Percentiles rank a stretch among this genome's conserved stretches.
Evolutionary conservation across 2,113 vertebrate genomes (phyloP).

Genomic region (Mohoua ochrocephala): DNA sequence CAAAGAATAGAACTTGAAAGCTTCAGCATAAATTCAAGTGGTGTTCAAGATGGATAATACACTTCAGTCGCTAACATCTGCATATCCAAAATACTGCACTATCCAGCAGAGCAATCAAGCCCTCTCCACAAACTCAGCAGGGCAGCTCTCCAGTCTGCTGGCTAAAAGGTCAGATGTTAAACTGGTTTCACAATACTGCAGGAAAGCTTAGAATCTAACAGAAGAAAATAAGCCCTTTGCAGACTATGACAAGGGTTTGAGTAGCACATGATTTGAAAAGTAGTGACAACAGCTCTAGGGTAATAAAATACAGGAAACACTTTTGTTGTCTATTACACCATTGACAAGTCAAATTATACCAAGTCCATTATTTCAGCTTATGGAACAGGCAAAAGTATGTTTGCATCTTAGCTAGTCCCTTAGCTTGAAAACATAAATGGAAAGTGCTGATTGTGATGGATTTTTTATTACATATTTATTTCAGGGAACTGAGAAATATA

Average conservation of each 20-base stretch:
- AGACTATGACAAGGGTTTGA: not conserved
- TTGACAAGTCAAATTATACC: not conserved
- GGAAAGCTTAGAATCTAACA: not conserved
- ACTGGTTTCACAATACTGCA: not conserved
- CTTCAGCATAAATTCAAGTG: constrained; percentile 13
- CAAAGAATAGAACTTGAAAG: constrained; percentile 7
- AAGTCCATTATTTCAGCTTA: not conserved
- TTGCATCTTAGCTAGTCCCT: not conserved
- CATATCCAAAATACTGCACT: constrained; percentile 24
- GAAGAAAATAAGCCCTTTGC: not conserved
- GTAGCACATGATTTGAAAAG: not conserved
- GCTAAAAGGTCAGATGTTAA: constrained; percentile 35
- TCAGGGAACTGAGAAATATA: not conserved
- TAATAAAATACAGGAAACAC: not conserved
- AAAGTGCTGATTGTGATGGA: not conserved
- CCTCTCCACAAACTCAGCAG: not conserved
- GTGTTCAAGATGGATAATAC: constrained; percentile 1
- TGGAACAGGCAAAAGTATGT: not conserved
- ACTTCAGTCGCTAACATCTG: not conserved
- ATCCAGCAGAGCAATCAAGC: not conserved
- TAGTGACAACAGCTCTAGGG: not conserved
- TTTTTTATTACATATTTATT: constrained; percentile 9
- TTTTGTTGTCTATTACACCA: not conserved
- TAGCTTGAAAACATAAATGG: not conserved
- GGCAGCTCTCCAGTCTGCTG: not conserved